These are phyloP conservation scores for Torymus auratus DNA, from an alignment of 2,888 invertebrate genomes.

Conservation along the genomic window DNA sequence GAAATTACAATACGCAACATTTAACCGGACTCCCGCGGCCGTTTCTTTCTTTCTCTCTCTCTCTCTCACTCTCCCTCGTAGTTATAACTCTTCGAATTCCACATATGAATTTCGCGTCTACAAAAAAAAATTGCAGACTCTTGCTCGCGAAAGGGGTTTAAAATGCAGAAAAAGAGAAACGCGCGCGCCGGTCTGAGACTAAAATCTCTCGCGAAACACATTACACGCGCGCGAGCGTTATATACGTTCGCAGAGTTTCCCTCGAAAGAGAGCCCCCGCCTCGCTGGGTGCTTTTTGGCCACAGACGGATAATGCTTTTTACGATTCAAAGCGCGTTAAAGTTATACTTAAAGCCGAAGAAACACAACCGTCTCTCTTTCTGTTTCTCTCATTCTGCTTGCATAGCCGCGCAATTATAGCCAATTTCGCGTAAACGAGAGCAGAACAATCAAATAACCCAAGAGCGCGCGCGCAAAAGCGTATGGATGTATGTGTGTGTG, in stretches of 20 bases:
- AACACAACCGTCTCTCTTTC: conserved; percentile 26
- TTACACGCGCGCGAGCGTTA: conserved; percentile 19
- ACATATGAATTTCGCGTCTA: conserved; percentile 51
- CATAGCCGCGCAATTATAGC: conserved; percentile 65
- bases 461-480: conserved; percentile 49
- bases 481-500: conserved; percentile 39
- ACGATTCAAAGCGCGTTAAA: conserved; percentile 58
- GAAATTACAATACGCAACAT: conserved; percentile 18
- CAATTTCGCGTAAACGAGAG: conserved; percentile 67
- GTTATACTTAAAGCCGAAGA: conserved; percentile 51
- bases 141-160: conserved; percentile 45
- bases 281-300: conserved; percentile 37
- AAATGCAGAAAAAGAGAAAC: conserved; percentile 50
- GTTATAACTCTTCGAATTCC: conserved; percentile 46
- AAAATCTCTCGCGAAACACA: conserved; percentile 33
- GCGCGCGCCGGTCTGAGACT: conserved; percentile 12
- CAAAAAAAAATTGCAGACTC: conserved; percentile 31
- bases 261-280: conserved; percentile 40
- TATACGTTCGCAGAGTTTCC: conserved; percentile 39
- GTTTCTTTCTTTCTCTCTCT: no score
- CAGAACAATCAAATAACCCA: conserved; percentile 62
- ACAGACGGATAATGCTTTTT: conserved; percentile 48
- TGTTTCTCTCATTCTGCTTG: conserved; percentile 57
- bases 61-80: no score
- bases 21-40: neutral